These are phyloP conservation scores for Leucoraja ocellata DNA, from an alignment of 2,797 vertebrate genomes.

Conservation along the genomic window DNA sequence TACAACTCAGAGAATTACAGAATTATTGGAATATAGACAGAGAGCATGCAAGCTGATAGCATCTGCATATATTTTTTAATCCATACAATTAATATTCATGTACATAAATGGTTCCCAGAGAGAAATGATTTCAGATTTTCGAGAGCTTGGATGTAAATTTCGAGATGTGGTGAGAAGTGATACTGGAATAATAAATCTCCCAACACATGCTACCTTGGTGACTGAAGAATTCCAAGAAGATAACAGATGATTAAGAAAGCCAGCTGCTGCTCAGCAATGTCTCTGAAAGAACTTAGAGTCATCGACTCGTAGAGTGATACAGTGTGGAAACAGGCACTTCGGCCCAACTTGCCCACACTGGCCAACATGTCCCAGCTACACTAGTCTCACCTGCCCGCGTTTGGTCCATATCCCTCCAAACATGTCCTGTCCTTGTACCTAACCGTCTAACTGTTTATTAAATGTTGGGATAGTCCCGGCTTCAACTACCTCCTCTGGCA, in stretches of 20 bases:
- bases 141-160: conserved; percentile 35
- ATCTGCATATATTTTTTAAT: conserved; percentile 25
- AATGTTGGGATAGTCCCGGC: too few relatives aligned
- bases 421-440: too few relatives aligned
- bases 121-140: conserved; percentile 1
- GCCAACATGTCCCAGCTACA: too few relatives aligned
- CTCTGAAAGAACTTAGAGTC: neutral
- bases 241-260: conserved; percentile 9
- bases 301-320: too few relatives aligned
- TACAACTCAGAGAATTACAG: neutral
- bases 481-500: too few relatives aligned
- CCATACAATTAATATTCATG: conserved; percentile 31
- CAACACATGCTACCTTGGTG: neutral
- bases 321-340: too few relatives aligned
- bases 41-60: conserved; percentile 6
- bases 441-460: too few relatives aligned
- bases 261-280: neutral
- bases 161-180: neutral
- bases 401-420: too few relatives aligned
- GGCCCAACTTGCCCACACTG: too few relatives aligned
- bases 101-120: conserved; percentile 16
- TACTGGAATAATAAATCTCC: conserved; percentile 22
- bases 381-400: too few relatives aligned
- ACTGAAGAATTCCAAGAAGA: conserved; percentile 18
- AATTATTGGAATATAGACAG: conserved; percentile 29